Conservation (phyloP, 2,888 invertebrate genomes). For the Pseudococcus jackbeardsleyi region DNA sequence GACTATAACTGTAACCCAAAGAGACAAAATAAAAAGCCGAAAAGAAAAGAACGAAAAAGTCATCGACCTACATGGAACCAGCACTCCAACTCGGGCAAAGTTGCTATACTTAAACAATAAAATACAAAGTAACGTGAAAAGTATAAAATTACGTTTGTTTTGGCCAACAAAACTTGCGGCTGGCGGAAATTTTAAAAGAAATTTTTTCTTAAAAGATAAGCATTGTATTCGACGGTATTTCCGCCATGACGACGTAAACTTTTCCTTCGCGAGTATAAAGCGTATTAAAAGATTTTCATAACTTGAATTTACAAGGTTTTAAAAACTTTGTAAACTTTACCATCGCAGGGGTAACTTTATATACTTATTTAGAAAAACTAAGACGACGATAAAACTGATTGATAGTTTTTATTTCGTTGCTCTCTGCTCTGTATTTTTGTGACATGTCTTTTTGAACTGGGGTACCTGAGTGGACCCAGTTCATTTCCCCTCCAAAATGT, state of each 20-base stretch:
- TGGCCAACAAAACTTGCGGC: conserved; percentile 2
- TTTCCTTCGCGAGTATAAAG: not conserved
- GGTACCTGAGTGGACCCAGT: not conserved
- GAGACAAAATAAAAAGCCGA: not conserved
- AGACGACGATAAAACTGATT: conserved; percentile 19
- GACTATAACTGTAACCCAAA: not conserved
- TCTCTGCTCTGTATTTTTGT: not conserved
- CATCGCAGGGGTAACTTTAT: not conserved
- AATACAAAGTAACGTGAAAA: not conserved
- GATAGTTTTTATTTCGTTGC: conserved; percentile 17
- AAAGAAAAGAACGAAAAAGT: not conserved
- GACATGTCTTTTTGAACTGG: not conserved
- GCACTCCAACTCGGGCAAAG: not conserved
- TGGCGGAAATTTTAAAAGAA: conserved; percentile 28
- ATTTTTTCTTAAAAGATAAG: conserved; percentile 36
- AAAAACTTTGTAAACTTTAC: not conserved
- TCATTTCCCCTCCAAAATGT: too few species aligned
- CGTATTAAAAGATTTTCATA: conserved; percentile 55
- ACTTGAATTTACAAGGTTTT: conserved; percentile 35
- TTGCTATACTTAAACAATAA: not conserved
- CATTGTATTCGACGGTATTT: conserved; percentile 8
- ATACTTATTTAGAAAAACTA: not conserved
- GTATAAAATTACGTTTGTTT: conserved; percentile 50
- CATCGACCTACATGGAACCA: conserved; percentile 14
- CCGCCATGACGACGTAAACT: conserved; percentile 6